Conservation (phyloP, 2,113 vertebrate species). For the Gorsachius goisagi region DNA sequence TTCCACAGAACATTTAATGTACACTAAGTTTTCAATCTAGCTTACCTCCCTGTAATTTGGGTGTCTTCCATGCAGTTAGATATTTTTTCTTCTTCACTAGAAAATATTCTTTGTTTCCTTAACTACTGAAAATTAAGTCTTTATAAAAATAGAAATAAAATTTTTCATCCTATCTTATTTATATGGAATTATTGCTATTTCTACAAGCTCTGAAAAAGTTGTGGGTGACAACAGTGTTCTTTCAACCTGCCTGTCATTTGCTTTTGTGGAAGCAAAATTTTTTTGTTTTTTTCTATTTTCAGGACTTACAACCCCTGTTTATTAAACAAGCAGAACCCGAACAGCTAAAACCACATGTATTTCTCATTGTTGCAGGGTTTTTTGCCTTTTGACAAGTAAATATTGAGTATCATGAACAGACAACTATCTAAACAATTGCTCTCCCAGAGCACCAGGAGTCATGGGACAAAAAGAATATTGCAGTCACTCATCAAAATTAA, state of each 20-base stretch:
- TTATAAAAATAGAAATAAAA: background rate
- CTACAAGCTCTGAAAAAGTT: background rate
- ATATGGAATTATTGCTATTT: background rate
- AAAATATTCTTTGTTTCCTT: background rate
- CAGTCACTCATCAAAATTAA: background rate
- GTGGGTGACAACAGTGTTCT: background rate
- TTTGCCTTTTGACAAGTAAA: background rate
- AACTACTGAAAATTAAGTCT: background rate
- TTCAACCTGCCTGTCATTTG: background rate
- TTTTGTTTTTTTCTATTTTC: background rate
- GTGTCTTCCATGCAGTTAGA: background rate
- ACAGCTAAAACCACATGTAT: background rate
- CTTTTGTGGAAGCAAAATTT: background rate
- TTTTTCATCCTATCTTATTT: background rate
- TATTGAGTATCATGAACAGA: background rate
- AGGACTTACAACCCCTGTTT: background rate
- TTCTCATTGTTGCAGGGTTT: background rate
- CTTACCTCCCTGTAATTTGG: background rate
- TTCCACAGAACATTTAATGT: background rate
- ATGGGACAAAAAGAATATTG: background rate
- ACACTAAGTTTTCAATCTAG: background rate
- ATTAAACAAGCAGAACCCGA: background rate
- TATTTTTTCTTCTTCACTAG: background rate
- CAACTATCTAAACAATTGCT: background rate
- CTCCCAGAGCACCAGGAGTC: background rate